Conservation (phyloP, 2,888 invertebrate genomes). For the Danaus chrysippus region DNA sequence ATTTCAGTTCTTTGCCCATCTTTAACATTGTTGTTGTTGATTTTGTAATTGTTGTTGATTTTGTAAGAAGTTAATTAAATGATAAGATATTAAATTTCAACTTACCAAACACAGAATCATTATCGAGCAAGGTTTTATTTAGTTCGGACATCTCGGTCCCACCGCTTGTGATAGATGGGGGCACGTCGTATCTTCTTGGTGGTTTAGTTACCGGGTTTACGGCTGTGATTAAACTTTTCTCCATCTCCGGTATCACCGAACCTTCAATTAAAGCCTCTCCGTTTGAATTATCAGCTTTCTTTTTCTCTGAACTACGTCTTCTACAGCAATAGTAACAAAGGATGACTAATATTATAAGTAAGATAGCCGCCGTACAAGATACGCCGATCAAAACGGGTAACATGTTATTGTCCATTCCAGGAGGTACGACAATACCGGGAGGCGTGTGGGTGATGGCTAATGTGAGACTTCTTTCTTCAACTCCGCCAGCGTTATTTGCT, state of each 20-base stretch:
- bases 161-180: conserved; percentile 84
- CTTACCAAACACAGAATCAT: conserved; percentile 89
- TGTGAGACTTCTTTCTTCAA: conserved; percentile 86
- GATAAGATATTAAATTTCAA: conserved; percentile 29
- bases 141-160: conserved; percentile 90
- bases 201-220: conserved; percentile 92
- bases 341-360: conserved; percentile 71
- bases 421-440: conserved; percentile 64
- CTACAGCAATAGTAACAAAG: conserved; percentile 80
- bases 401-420: conserved; percentile 78
- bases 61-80: too few relatives aligned
- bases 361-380: conserved; percentile 66
- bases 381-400: conserved; percentile 77
- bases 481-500: conserved; percentile 90
- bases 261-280: conserved; percentile 86
- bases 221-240: conserved; percentile 89
- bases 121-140: conserved; percentile 89
- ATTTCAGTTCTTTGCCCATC: too few relatives aligned
- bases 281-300: conserved; percentile 80
- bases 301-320: conserved; percentile 75
- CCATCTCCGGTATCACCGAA: conserved; percentile 89
- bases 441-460: conserved; percentile 72
- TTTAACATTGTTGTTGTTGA: too few relatives aligned
- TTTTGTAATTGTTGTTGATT: too few relatives aligned
- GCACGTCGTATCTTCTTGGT: conserved; percentile 86